Base-by-base conservation (phyloP, 2,888 invertebrate species). In the Pediacus dermestoides region DNA sequence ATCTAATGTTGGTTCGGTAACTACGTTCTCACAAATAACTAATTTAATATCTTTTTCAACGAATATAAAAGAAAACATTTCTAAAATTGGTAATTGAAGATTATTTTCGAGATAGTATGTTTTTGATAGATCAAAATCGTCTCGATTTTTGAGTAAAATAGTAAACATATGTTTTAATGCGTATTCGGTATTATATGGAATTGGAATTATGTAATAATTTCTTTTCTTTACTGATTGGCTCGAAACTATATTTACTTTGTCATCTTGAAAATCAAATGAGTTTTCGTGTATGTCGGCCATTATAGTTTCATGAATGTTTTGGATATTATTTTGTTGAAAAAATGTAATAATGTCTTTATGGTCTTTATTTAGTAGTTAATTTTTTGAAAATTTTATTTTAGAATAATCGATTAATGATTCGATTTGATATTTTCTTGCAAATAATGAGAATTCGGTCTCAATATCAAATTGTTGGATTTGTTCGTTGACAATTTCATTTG, bases 341-440 rank as follows among this genome's bases (percentile, higher is more conserved):
- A 42, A 42, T 1, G 42, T 42, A n/a, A 42, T 10, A 9, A 38
- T 38, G 30, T 38, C 34, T 26, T 42, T 39, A 13, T 42, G 33
- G 8, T 30, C 10, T 30, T 43, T 43, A 12, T 39, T 35, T 13
- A 39, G 7, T 6, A 43, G 25, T 31, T 43, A 27, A 4, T 3
- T 7, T 16, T 39, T 39, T 3, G 33, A 34, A 23, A 30, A 30
- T 38, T 42, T 30, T 14, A 43, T 27, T 40, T 43, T 43, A 6
- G 43, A 43, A 32, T 36, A 43, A 15, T 43, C 35, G 16, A 39
- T 43, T 11, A 32, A 6, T 12, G 25, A 31, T 39, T 12, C 9
- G 2, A 13, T 43, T 28, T 39, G 11, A 14, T 39, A 39, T 13
- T 35, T 12, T 4, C 21, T 9, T 3, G 27, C 12, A 34, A 43